Conservation (phyloP, 2,113 vertebrate species). For the Nestor notabilis region DNA sequence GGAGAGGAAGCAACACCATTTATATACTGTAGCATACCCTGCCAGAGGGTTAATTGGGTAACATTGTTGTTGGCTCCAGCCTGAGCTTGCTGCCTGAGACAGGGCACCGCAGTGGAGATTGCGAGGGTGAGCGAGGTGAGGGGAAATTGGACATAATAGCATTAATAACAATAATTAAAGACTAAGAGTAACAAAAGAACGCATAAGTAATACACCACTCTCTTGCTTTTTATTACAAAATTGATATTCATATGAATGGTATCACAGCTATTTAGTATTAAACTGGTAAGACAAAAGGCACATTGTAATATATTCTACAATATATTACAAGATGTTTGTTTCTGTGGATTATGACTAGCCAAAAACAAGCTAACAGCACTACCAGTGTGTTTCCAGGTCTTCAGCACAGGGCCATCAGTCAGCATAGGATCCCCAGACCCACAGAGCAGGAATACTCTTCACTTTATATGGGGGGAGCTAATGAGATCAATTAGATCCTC, state of each 20-base stretch:
- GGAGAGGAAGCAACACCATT: constrained; percentile 47
- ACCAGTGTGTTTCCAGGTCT: not conserved
- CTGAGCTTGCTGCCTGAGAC: constrained; percentile 47
- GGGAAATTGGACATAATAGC: constrained; percentile 57
- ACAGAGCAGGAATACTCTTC: constrained; percentile 48
- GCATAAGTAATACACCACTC: constrained; percentile 47
- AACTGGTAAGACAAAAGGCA: constrained; percentile 68
- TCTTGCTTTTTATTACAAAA: constrained; percentile 51
- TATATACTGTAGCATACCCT: not conserved
- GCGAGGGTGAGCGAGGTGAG: constrained; percentile 59
- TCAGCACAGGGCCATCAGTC: constrained; percentile 6
- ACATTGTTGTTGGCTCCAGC: constrained; percentile 68
- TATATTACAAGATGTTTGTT: constrained; percentile 16
- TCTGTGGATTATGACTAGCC: constrained; percentile 28
- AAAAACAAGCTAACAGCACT: not conserved
- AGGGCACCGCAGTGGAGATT: constrained; percentile 40
- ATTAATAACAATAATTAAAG: constrained; percentile 58
- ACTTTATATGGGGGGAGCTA: constrained; percentile 74
- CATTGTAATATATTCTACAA: constrained; percentile 9
- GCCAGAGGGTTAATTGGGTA: constrained; percentile 74
- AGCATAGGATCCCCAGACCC: constrained; percentile 15
- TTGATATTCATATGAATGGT: constrained; percentile 46
- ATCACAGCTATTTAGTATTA: constrained; percentile 58
- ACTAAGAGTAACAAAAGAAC: constrained; percentile 60
- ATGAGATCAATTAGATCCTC: constrained; percentile 82